These are phyloP conservation scores for Merodon equestris DNA, from an alignment of 2,888 invertebrate genomes.

Conservation along the genomic window DNA sequence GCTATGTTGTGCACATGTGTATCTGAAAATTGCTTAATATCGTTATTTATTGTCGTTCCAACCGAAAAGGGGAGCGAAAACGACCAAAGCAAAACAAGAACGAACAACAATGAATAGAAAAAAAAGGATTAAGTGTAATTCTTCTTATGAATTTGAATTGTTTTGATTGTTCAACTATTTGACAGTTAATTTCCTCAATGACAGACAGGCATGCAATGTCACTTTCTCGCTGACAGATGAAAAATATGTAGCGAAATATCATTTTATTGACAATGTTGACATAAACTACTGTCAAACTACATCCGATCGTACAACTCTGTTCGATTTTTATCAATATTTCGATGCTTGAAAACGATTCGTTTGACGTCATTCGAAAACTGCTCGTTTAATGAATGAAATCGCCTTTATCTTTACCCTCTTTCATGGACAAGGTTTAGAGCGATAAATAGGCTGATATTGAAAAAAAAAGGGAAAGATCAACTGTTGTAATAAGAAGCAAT, in stretches of 20 bases:
- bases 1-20: conserved; percentile 12
- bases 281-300: too few relatives aligned
- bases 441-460: too few relatives aligned
- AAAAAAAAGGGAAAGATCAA: too few relatives aligned
- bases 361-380: too few relatives aligned
- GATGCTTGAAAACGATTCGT: too few relatives aligned
- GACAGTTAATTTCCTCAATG: conserved; percentile 61
- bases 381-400: too few relatives aligned
- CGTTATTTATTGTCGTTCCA: conserved; percentile 44
- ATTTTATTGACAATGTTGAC: too few relatives aligned
- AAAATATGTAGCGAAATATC: too few relatives aligned
- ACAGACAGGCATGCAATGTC: too few relatives aligned
- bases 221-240: conserved; percentile 31
- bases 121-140: conserved; percentile 46
- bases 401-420: neutral
- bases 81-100: too few relatives aligned
- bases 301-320: neutral
- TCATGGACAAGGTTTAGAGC: too few relatives aligned
- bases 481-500: too few relatives aligned
- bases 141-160: conserved; percentile 40
- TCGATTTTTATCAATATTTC: neutral
- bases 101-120: conserved; percentile 21
- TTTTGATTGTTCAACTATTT: conserved; percentile 56
- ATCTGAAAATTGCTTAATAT: conserved; percentile 46
- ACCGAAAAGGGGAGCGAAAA: neutral